Base-by-base conservation (phyloP, 1,140 invertebrate species). In the Caenorhabditis inopinata region DNA sequence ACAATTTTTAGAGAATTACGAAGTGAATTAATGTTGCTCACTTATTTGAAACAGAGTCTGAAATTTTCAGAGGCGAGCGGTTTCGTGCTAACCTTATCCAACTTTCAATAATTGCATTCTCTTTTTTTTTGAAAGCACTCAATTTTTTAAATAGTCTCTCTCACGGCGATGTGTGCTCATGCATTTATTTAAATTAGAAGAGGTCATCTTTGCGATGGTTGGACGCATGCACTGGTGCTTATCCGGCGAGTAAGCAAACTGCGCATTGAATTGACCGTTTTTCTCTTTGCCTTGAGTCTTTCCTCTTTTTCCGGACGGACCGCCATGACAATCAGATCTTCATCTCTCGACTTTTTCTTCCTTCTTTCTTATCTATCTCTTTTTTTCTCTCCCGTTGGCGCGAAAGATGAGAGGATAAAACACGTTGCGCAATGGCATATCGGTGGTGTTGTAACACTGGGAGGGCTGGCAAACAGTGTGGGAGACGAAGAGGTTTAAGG, bases 361-460 rank as follows among this genome's bases (percentile, higher is more conserved):
- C 4, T 38, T 27, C n/a, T 68, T 18, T 68, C 32, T 32, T n/a
- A n/a, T 58, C 27, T 58, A 7, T 38, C 5, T 38, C 32, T 68
- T 21, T 51, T 5, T 12, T 23, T 23, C 3, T 51, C 48, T 23
- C 12, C 21, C 1, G 25, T 68, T 38, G 32, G 58, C 58, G 38
- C 58, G 32, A 68, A 23, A 51, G 48, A 51, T 51, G 58, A 68
- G 58, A 27, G 25, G 25, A 68, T 32, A 68, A 58, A 68, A n/a
- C 58, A 42, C 58, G 58, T 68, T 68, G 58, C 58, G 58, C 58
- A 68, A 68, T 68, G 58, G 58, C 58, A 35, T 42, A 68, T 68
- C 58, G 27, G 58, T 68, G 58, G 38, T 68, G 58, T 68, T 68
- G 58, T 68, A 68, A 68, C 58, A 68, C 25, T 68, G 4, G 58